phyloP scores from a whole-genome alignment of 2,888 invertebrate genomes.

The Lumbricus terrestris region DNA sequence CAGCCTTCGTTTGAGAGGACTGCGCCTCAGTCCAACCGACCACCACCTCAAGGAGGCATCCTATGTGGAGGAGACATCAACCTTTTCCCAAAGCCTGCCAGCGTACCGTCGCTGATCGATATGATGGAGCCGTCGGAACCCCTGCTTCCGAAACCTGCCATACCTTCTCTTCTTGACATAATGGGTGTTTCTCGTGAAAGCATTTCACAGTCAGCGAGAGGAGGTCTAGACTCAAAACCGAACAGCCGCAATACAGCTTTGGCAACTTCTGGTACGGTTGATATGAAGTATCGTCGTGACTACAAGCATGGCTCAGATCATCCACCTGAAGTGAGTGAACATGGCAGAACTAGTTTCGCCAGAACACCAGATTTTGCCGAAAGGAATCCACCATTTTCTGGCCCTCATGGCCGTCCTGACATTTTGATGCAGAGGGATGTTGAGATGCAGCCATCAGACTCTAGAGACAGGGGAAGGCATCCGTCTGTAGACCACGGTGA shows the following conservation, averaged over 20 bases:
- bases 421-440: not conserved
- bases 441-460: not conserved
- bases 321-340: not conserved
- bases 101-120: not conserved
- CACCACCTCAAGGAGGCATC: not conserved
- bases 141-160: not conserved
- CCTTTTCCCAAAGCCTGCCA: not conserved
- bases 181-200: not conserved
- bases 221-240: not conserved
- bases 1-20: not conserved
- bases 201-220: not conserved
- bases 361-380: not conserved
- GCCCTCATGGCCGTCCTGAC: not conserved
- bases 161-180: constrained; percentile 6
- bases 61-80: not conserved
- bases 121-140: not conserved
- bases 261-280: not conserved
- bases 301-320: constrained; percentile 5
- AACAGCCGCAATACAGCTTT: not conserved
- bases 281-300: not conserved
- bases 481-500: not conserved
- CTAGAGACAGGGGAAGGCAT: not conserved
- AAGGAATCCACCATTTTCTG: not conserved
- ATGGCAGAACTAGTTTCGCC: not conserved
- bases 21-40: not conserved